Percentiles rank a stretch among this genome's conserved stretches.
phyloP scores from a whole-genome alignment of 2,888 invertebrate genomes.

The Eupithecia insigniata region DNA sequence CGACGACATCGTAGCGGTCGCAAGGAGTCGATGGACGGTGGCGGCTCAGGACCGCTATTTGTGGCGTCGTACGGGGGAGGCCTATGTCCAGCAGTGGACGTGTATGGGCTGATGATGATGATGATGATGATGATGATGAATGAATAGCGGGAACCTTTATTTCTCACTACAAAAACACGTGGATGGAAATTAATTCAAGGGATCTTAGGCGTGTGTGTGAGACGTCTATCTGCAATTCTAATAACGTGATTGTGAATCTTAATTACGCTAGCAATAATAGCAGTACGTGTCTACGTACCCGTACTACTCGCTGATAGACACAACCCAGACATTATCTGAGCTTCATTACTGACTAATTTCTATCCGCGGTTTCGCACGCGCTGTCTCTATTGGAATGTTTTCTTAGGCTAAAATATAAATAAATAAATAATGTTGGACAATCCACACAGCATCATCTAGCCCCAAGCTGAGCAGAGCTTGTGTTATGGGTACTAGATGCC shows the following conservation, averaged over 20 bases:
- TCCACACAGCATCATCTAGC: too few relatives aligned
- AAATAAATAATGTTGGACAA: too few relatives aligned
- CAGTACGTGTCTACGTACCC: slow-evolving; percentile 21
- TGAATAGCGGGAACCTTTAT: slow-evolving; percentile 17
- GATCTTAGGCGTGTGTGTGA: slow-evolving; percentile 19
- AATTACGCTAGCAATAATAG: slow-evolving; percentile 25
- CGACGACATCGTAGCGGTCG: too few relatives aligned
- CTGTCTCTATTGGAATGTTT: neutral
- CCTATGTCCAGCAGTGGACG: too few relatives aligned
- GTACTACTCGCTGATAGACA: slow-evolving; percentile 25
- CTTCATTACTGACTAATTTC: neutral
- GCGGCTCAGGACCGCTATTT: too few relatives aligned
- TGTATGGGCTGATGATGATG: too few relatives aligned
- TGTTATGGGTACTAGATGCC: too few relatives aligned
- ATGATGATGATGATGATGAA: too few relatives aligned
- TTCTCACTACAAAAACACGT: slow-evolving; percentile 17
- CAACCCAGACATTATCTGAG: slow-evolving; percentile 25
- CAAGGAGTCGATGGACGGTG: too few relatives aligned
- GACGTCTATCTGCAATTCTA: slow-evolving; percentile 23
- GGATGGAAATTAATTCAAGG: slow-evolving; percentile 21
- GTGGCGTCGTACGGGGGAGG: too few relatives aligned
- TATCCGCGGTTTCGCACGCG: neutral
- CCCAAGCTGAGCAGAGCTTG: too few relatives aligned
- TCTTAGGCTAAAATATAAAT: too few relatives aligned
- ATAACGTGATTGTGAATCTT: slow-evolving; percentile 23